phyloP scores from a whole-genome alignment of 1,140 invertebrate species.

The Sitobion miscanthi region DNA sequence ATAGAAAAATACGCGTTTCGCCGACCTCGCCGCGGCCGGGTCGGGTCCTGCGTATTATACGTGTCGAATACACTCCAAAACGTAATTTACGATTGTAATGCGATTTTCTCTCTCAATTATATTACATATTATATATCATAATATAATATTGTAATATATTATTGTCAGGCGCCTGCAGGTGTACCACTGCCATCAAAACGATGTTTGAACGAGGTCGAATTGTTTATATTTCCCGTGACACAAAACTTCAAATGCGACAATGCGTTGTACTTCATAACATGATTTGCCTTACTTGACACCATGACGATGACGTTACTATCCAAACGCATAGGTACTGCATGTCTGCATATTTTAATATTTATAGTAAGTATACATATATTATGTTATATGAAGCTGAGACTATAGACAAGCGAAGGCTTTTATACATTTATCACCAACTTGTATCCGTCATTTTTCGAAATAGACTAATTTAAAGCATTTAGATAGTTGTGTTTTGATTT shows the following conservation, averaged over 20 bases:
- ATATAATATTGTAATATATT: slow-evolving; percentile 5
- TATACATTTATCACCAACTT: neutral
- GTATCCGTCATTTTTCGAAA: neutral
- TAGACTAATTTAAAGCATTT: neutral
- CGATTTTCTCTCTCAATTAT: neutral
- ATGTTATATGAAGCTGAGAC: neutral
- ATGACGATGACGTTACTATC: neutral
- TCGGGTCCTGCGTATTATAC: neutral
- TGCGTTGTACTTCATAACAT: neutral
- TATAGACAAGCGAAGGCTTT: neutral
- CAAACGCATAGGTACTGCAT: neutral
- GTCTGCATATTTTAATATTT: neutral
- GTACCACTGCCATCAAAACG: neutral
- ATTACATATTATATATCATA: neutral
- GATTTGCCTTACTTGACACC: neutral
- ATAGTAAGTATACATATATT: neutral
- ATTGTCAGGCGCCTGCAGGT: neutral
- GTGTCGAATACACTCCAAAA: slow-evolving; percentile 16
- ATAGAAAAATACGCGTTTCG: neutral
- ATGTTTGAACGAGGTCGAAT: neutral
- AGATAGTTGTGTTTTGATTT: neutral
- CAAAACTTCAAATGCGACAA: neutral
- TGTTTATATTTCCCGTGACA: neutral
- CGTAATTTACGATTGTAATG: slow-evolving; percentile 12
- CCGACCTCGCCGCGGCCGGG: neutral